Evolutionary conservation across 2,113 vertebrate genomes (phyloP).

Genomic region (Phoxinus phoxinus): DNA sequence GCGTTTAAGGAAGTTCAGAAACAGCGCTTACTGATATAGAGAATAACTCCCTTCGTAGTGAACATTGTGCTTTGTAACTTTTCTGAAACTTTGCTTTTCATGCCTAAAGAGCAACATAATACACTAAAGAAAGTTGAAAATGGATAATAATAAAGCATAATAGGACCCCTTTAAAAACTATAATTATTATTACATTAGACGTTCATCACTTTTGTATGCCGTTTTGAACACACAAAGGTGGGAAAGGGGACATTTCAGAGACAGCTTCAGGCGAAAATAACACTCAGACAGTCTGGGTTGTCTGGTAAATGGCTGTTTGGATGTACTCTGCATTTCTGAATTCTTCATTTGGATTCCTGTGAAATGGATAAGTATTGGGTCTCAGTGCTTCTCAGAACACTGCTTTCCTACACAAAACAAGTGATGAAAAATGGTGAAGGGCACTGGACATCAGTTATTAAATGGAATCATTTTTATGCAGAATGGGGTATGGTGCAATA

Average conservation of each 20-base stretch:
- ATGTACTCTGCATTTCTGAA: slow-evolving; percentile 8
- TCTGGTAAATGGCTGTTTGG: background rate
- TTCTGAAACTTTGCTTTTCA: too few relatives aligned
- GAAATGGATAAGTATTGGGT: background rate
- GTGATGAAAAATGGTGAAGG: slow-evolving; percentile 7
- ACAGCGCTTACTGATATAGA: too few relatives aligned
- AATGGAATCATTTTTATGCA: background rate
- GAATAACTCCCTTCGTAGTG: too few relatives aligned
- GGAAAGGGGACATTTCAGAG: background rate
- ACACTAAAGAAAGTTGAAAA: too few relatives aligned
- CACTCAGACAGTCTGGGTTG: background rate
- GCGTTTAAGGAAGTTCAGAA: too few relatives aligned
- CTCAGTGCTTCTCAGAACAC: slow-evolving; percentile 1
- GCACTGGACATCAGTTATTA: slow-evolving; percentile 23
- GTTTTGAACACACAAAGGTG: background rate
- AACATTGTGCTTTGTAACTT: too few relatives aligned
- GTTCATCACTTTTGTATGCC: background rate
- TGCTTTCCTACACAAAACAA: background rate
- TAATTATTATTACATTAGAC: background rate
- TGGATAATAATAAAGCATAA: too few relatives aligned
- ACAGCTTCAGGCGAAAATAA: background rate
- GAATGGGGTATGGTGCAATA: background rate
- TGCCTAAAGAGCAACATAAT: too few relatives aligned
- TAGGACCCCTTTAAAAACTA: too few relatives aligned
- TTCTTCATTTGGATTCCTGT: background rate